These are phyloP conservation scores for Taurulus bubalis DNA, from an alignment of 2,113 vertebrate genomes.

Conservation along the genomic window DNA sequence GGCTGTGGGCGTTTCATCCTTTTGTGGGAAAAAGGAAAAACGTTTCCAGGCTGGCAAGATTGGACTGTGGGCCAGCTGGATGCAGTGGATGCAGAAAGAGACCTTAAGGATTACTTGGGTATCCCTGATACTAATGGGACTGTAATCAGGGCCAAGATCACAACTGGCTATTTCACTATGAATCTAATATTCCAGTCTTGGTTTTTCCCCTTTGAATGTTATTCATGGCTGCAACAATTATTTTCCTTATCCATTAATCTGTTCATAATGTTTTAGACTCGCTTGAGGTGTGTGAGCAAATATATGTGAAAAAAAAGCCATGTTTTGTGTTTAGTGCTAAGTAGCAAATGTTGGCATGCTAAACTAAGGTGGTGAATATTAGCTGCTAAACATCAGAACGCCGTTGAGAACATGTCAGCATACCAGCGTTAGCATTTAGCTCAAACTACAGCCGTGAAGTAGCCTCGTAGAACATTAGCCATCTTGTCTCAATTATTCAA, in stretches of 20 bases:
- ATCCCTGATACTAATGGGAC: conserved; percentile 30
- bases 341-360: not conserved
- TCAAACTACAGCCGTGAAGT: not conserved
- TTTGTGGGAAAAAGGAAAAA: conserved; percentile 62
- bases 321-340: not conserved
- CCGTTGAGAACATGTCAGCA: not conserved
- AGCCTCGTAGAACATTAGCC: not conserved
- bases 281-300: not conserved
- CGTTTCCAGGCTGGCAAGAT: conserved; percentile 43
- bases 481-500: not conserved
- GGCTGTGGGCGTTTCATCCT: conserved; percentile 30
- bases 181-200: conserved; percentile 16
- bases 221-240: not conserved
- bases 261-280: not conserved
- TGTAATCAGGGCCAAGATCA: conserved; percentile 47
- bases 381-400: not conserved
- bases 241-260: not conserved
- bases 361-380: not conserved
- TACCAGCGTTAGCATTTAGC: not conserved
- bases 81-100: not conserved
- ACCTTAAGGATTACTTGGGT: conserved; percentile 53
- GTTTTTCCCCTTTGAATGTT: not conserved
- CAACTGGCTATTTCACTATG: conserved; percentile 50
- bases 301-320: not conserved
- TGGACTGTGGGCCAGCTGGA: conserved; percentile 43